Evolutionary conservation across 2,113 vertebrate genomes (phyloP), one percentile per base, ranked within the genome.

Genomic region (Otus sunia): DNA sequence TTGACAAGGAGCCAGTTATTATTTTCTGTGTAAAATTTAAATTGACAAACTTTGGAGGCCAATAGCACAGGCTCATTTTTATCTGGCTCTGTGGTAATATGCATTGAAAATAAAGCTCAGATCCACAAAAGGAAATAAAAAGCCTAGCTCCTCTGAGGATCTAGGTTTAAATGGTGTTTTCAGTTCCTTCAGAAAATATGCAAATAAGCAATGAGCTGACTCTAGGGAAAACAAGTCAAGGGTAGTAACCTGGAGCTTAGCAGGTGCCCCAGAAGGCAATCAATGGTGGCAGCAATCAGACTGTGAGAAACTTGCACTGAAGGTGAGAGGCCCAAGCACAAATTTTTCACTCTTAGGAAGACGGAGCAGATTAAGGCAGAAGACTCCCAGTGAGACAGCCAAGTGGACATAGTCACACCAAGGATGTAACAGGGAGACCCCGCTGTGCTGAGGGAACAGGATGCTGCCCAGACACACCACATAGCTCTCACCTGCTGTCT

Each of bases 381-480:
- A 67, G 58, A 37, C 10, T 79, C 23, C 36, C 26, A 18, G 26
- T 4, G 23, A 49, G 41, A 45, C 30, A 86, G 43, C 13, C 75
- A 83, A 56, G 49, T 0, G 0, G 60, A 60, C 45, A 4, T 0
- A 3, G 56, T 32, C 47, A 60, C 0, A 2, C 21, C 50, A 76
- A 64, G 19, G 29, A 74, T 11, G 3, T 8, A 52, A 59, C 39
- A 62, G 4, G 12, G 32, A 71, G 10, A 67, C 11, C 14, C 43
- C 67, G 11, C n/a, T 10, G 29, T 22, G 60, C 45, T 5, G 6
- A 62, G 50, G 25, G 47, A 67, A 60, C 29, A 39, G 72, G 68
- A 73, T 32, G 50, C 34, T 80, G 63, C 58, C 36, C 58, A 94
- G 76, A 72, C 59, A 41, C 25, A 43, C 11, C 26, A 55, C 0